These are phyloP conservation scores for Cephalophus harveyi DNA, from an alignment of 2,113 vertebrate genomes.

Conservation along the genomic window DNA sequence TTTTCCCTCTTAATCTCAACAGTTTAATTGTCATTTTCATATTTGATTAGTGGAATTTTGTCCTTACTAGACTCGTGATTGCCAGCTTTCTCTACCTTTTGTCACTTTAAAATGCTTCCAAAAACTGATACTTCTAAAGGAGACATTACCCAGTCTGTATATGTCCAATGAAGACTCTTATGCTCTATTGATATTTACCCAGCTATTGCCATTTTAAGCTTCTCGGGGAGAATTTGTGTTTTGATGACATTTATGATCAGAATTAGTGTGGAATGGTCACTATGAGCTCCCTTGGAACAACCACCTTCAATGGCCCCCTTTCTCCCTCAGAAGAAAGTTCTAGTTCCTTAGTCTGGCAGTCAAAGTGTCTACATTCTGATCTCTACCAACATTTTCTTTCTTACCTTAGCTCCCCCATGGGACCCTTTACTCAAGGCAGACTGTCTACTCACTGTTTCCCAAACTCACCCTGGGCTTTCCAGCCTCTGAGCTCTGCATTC, in stretches of 20 bases:
- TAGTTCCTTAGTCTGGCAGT: background rate
- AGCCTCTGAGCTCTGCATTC: background rate
- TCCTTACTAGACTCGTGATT: background rate
- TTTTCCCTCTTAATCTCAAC: background rate
- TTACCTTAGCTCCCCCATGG: background rate
- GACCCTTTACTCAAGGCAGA: background rate
- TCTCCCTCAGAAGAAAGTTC: background rate
- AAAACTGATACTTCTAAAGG: background rate
- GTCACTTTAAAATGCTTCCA: background rate
- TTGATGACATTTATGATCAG: background rate
- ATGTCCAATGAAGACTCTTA: background rate
- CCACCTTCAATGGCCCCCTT: background rate
- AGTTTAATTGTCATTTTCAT: background rate
- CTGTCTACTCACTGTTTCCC: background rate
- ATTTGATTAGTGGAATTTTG: background rate
- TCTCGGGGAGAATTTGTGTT: background rate
- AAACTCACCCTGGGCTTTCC: background rate
- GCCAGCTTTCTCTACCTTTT: background rate
- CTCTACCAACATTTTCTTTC: background rate
- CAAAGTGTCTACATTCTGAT: background rate
- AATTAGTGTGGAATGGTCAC: background rate
- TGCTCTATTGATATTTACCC: background rate
- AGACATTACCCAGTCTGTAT: background rate
- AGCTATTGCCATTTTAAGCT: background rate
- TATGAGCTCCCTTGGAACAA: background rate